Conservation (phyloP, 2,113 vertebrate species). For the Callipepla squamata region DNA sequence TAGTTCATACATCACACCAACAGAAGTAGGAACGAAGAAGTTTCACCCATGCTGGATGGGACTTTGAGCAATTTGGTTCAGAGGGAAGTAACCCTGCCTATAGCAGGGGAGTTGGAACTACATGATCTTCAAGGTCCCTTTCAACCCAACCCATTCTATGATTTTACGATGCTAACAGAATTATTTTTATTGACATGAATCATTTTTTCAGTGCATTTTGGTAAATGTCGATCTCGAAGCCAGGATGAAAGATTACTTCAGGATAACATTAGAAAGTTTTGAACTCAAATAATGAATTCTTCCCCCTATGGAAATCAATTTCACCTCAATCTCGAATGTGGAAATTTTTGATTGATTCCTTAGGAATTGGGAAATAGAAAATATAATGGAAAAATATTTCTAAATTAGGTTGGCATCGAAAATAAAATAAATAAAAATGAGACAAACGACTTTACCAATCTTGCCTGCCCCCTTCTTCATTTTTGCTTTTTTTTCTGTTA, state of each 20-base stretch:
- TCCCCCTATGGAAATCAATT: not conserved
- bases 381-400: not conserved
- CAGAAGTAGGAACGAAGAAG: not conserved
- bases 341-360: not conserved
- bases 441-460: not conserved
- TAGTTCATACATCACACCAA: not conserved
- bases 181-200: not conserved
- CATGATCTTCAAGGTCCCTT: too few species aligned
- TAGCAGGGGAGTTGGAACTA: too few species aligned
- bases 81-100: too few species aligned
- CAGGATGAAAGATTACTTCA: not conserved
- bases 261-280: not conserved
- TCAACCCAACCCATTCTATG: too few species aligned
- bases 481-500: not conserved
- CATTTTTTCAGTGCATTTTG: not conserved
- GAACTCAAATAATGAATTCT: not conserved
- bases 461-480: rapidly evolving
- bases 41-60: too few species aligned
- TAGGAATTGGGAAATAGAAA: not conserved
- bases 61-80: too few species aligned
- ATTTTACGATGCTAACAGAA: not conserved
- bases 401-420: not conserved
- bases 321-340: not conserved
- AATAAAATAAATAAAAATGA: not conserved
- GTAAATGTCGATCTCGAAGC: not conserved